Conservation (phyloP, 2,888 invertebrate species). For the Hipparchia semele region DNA sequence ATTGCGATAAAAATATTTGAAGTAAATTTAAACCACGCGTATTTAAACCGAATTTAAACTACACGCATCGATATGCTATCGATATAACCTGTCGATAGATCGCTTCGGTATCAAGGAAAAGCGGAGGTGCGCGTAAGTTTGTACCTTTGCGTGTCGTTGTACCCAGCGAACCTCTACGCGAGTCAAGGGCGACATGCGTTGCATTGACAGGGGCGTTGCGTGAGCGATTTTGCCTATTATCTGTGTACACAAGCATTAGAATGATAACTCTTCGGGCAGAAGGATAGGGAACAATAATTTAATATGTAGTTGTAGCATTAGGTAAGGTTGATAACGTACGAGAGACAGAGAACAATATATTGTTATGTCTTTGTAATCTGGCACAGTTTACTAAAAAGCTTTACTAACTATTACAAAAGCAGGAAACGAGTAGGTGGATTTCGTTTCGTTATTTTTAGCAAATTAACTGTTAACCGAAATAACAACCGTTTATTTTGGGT, state of each 20-base stretch:
- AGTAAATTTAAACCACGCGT: too few species aligned
- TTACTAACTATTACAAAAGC: neutral
- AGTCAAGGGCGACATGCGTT: slow-evolving; percentile 67
- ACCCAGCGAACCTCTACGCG: slow-evolving; percentile 56
- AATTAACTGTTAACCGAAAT: neutral
- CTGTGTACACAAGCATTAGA: slow-evolving; percentile 35
- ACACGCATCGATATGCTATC: too few species aligned
- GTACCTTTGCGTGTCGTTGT: slow-evolving; percentile 57
- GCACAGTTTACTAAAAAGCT: neutral
- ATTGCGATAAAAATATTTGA: too few species aligned
- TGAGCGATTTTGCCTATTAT: slow-evolving; percentile 61
- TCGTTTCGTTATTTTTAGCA: neutral
- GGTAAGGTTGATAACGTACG: neutral
- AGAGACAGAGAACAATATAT: neutral
- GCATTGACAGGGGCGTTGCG: slow-evolving; percentile 53
- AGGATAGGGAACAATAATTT: too few species aligned
- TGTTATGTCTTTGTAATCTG: neutral
- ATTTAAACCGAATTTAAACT: too few species aligned
- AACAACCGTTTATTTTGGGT: neutral
- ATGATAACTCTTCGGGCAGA: slow-evolving; percentile 8
- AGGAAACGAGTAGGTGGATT: slow-evolving; percentile 9
- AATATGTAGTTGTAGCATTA: too few species aligned
- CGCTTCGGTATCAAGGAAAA: slow-evolving; percentile 22
- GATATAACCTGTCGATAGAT: slow-evolving; percentile 9
- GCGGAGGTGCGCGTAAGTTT: slow-evolving; percentile 30